Percentiles rank a stretch among this genome's conserved stretches.
phyloP scores from a whole-genome alignment of 2,888 invertebrate species.

The Enoplolaimus lenunculus region DNA sequence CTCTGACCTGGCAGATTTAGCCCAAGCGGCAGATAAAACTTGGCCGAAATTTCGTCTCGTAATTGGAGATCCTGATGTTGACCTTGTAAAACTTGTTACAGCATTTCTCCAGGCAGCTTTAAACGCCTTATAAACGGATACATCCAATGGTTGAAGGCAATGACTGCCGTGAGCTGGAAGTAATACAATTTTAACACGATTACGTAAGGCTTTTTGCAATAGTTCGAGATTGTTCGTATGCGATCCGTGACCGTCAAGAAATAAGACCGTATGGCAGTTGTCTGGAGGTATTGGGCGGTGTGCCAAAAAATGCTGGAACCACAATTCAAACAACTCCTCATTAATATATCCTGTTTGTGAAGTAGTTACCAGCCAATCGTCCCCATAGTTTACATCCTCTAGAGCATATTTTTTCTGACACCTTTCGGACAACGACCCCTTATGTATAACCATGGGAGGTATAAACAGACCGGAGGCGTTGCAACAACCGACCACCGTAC shows the following conservation, averaged over 20 bases:
- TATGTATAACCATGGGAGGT: not conserved
- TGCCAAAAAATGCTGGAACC: conserved; percentile 4
- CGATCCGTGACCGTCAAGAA: conserved; percentile 7
- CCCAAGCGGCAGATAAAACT: not conserved
- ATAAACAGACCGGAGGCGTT: not conserved
- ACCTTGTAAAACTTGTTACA: not conserved
- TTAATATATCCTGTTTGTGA: conserved; percentile 1
- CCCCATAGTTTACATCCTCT: not conserved
- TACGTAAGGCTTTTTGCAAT: not conserved
- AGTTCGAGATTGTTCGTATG: conserved; percentile 3
- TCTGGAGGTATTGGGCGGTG: not conserved
- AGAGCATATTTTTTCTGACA: not conserved
- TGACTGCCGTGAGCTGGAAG: conserved; percentile 10
- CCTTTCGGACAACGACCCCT: not conserved
- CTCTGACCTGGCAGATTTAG: not conserved
- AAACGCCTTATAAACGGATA: not conserved
- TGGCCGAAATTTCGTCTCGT: not conserved
- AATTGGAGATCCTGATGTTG: not conserved
- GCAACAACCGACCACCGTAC: conserved; percentile 3
- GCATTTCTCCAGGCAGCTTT: not conserved
- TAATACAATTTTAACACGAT: not conserved
- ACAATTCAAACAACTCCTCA: too few species aligned
- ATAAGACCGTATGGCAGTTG: not conserved
- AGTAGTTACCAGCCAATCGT: not conserved
- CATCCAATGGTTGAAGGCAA: conserved; percentile 8